Evolutionary conservation across 2,113 vertebrate species (phyloP), one percentile per base, ranked within the genome.

Genomic region (Caloenas nicobarica): DNA sequence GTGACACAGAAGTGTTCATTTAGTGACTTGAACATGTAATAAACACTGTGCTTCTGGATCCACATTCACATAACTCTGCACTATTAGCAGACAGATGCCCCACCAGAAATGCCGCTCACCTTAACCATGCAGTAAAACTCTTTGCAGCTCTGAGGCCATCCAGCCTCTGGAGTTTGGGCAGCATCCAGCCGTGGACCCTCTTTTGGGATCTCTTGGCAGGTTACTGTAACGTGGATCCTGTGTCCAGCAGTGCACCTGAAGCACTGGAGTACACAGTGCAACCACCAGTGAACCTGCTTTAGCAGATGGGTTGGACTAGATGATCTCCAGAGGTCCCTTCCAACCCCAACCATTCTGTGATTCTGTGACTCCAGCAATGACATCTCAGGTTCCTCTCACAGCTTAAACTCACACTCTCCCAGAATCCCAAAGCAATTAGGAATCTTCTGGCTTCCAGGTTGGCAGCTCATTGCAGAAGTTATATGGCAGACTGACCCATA

Each of bases 121-220:
- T 62, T 84, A 50, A 15, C 34, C 4, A 1, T 22, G 57, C 1
- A 2, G 42, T 36, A 51, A 70, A 71, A 26, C 15, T 36, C 42
- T 42, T 51, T 9, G 26, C 23, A 64, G 57, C 54, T 78, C 10
- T 54, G 25, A 60, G 53, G 44, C 53, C 64, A 70, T 33, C 40
- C 29, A 40, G 64, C 25, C 48, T 40, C 29, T 76, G 54, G 38
- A 46, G 19, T 38, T 36, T 24, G 61, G 44, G 13, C 19, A 53
- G 28, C 38, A 69, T 21, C 70, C 69, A 48, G 29, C 25, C 64
- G 31, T 0, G 1, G 57, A 31, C 18, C 31, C 42, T 71, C 50
- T 8, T 57, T 16, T 36, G 34, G 50, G 31, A 34, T 57, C 31
- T n/a, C 71, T 57, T 0, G 1, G 57, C 22, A 24, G 1, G 1